phyloP scores from a whole-genome alignment of 2,113 vertebrate species.

The Urocynchramus pylzowi region DNA sequence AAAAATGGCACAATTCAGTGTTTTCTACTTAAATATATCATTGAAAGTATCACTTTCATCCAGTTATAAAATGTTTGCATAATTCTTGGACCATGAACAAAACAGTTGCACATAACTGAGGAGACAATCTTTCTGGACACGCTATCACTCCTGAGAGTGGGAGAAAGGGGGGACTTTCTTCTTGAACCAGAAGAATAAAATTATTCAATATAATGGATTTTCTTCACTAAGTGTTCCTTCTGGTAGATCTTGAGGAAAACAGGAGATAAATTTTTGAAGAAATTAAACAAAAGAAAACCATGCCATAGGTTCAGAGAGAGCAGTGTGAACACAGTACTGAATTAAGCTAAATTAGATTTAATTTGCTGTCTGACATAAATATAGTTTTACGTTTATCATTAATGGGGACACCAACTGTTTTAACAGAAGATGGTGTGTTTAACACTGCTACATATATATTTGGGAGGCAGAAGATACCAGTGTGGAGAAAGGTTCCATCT shows the following conservation, averaged over 20 bases:
- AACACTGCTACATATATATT: background rate
- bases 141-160: background rate
- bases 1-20: background rate
- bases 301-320: background rate
- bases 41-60: background rate
- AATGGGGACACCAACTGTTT: background rate
- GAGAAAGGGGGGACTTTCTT: background rate
- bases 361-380: background rate
- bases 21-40: background rate
- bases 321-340: background rate
- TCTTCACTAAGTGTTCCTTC: background rate
- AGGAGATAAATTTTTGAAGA: background rate
- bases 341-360: background rate
- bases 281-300: background rate
- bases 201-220: background rate
- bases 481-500: background rate
- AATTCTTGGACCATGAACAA: background rate
- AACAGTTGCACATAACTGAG: background rate
- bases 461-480: background rate
- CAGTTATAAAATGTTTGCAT: background rate
- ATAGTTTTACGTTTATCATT: background rate
- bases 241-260: background rate
- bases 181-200: background rate
- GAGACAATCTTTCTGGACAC: background rate
- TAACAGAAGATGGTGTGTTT: background rate